These are phyloP conservation scores for Athalia circularis DNA, from an alignment of 2,888 invertebrate genomes.

Conservation along the genomic window DNA sequence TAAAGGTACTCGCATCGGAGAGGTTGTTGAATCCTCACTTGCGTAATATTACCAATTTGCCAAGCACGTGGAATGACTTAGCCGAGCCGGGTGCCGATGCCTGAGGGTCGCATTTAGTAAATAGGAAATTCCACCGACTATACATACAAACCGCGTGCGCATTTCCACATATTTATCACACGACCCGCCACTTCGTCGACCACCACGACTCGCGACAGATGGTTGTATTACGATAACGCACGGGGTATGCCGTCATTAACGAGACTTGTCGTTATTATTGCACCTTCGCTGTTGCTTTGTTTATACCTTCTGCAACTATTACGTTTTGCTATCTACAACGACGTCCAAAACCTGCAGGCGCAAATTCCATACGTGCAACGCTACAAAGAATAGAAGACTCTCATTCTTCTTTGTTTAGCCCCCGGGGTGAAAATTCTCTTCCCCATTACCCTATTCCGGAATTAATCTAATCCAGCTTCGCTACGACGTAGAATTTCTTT, in stretches of 20 bases:
- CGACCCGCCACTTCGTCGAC: neutral
- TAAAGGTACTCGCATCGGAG: neutral
- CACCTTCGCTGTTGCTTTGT: slow-evolving; percentile 21
- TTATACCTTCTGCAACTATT: neutral
- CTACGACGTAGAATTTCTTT: neutral
- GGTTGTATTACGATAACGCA: slow-evolving; percentile 35
- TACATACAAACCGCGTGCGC: neutral
- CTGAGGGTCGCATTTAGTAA: neutral
- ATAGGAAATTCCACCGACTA: neutral
- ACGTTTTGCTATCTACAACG: slow-evolving; percentile 18
- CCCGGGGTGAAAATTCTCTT: slow-evolving; percentile 23
- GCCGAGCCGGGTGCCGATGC: neutral
- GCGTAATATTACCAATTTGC: slow-evolving; percentile 29
- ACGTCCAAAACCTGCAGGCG: neutral
- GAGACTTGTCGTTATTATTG: slow-evolving; percentile 7
- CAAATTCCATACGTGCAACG: neutral
- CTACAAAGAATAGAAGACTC: slow-evolving; percentile 6
- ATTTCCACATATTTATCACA: neutral
- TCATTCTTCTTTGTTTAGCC: slow-evolving; percentile 34
- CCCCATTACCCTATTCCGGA: slow-evolving; percentile 1
- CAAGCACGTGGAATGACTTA: slow-evolving; percentile 21
- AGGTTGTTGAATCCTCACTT: slow-evolving; percentile 18
- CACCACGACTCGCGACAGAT: slow-evolving; percentile 29
- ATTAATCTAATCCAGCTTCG: slow-evolving; percentile 16
- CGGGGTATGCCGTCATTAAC: slow-evolving; percentile 6